These are phyloP conservation scores for Empidonax alnorum DNA, from an alignment of 2,113 vertebrate genomes.

Conservation along the genomic window DNA sequence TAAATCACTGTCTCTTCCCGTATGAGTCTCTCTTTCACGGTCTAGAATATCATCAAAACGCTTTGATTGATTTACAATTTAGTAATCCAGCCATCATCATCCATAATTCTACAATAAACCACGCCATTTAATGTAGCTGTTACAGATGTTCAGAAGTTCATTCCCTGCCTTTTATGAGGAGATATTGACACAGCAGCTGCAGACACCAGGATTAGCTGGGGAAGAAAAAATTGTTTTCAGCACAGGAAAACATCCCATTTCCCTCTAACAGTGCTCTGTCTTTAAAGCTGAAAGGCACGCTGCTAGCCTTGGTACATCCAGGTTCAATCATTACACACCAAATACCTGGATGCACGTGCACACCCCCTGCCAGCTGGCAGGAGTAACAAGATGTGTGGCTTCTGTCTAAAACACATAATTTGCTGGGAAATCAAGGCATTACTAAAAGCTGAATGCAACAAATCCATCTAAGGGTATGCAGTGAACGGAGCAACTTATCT, in stretches of 20 bases:
- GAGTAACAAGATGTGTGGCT: background rate
- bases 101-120: conserved; percentile 57
- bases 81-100: conserved; percentile 44
- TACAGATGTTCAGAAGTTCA: conserved; percentile 52
- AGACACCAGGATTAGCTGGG: conserved; percentile 5
- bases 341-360: background rate
- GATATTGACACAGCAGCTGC: conserved; percentile 41
- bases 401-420: background rate
- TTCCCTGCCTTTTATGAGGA: conserved; percentile 31
- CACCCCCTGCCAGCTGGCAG: background rate
- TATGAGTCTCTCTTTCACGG: background rate
- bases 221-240: background rate
- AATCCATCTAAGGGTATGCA: background rate
- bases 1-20: conserved; percentile 47
- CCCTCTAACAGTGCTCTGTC: background rate
- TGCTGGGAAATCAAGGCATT: background rate
- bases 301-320: background rate
- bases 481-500: background rate
- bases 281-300: background rate
- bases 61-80: conserved; percentile 60
- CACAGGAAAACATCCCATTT: background rate
- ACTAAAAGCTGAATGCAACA: background rate
- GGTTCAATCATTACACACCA: background rate
- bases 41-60: conserved; percentile 27
- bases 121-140: conserved; percentile 37